Percentiles rank a stretch among this genome's conserved stretches.
These are phyloP conservation scores for Sebastes miniatus DNA, from an alignment of 2,797 vertebrate genomes.

Conservation along the genomic window DNA sequence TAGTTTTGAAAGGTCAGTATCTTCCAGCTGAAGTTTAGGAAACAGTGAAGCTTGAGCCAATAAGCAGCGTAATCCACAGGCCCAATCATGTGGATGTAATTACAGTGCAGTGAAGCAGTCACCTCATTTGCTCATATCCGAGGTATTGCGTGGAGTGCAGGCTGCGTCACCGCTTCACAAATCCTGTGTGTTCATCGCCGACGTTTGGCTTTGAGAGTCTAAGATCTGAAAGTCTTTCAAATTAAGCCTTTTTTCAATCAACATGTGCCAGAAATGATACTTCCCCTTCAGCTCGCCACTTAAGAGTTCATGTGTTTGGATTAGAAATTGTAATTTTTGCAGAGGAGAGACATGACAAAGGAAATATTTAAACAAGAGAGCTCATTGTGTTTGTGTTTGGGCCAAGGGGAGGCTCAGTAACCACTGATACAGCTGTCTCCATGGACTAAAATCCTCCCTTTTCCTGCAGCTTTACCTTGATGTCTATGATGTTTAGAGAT, in stretches of 20 bases:
- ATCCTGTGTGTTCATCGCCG: conserved; percentile 30
- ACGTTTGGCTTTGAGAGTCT: conserved; percentile 2
- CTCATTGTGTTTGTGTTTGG: conserved; percentile 12
- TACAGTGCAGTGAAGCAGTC: conserved; percentile 66
- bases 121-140: conserved; percentile 56
- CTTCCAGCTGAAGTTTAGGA: conserved; percentile 20
- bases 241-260: not conserved
- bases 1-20: conserved; percentile 12
- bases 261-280: not conserved
- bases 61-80: conserved; percentile 56
- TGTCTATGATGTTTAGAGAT: not conserved
- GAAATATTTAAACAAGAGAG: conserved; percentile 27
- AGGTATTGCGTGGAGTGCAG: not conserved
- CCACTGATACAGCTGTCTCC: conserved; percentile 24
- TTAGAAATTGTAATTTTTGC: not conserved
- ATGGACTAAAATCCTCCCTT: conserved; percentile 2
- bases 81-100: conserved; percentile 72
- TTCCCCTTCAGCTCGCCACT: not conserved
- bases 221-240: not conserved
- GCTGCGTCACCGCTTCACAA: conserved; percentile 15
- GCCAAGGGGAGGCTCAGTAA: not conserved
- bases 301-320: not conserved
- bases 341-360: not conserved
- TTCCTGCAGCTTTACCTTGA: not conserved
- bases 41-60: conserved; percentile 3